Base-by-base conservation (phyloP, 2,888 invertebrate species). In the Proisotoma minuta region DNA sequence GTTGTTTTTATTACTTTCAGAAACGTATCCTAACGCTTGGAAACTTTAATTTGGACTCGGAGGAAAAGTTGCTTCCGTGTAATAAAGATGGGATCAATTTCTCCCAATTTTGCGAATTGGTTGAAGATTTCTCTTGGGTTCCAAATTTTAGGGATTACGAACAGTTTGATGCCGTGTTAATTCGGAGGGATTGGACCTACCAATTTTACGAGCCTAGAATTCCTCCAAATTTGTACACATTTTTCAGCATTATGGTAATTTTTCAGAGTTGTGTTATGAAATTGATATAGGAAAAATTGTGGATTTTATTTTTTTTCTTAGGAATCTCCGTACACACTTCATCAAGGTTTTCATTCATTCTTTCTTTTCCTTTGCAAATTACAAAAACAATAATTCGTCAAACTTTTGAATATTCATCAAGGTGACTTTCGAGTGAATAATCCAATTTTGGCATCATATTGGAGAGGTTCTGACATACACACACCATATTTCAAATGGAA, bases 401-500 rank as follows among this genome's bases (percentile, higher is more conserved):
- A n/a, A n/a, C n/a, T n/a, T n/a, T n/a, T n/a, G n/a, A n/a, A n/a
- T n/a, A n/a, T n/a, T n/a, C n/a, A n/a, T n/a, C 34, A 52, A 28
- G 63, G 56, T n/a, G 63, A 63, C 40, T 52, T 63, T 10, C 18
- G 34, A 2, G 28, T 39, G 4, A 60, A 63, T 18, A 60, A 63
- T 57, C 54, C 63, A 2, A 39, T 63, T n/a, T 28, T 63, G 18
- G 60, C 57, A 0, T 60, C 60, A 5, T 63, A 63, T 39, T 60
- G 57, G 57, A 43, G 63, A 27, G 57, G 60, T 1, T 52, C 52
- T 20, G 63, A 63, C 20, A 48, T 63, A 0, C 12, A 28, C 1
- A 3, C 57, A 23, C 63, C 63, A 3, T 63, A 63, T 39, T 27
- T 39, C 1, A 56, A 63, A 29, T 54, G 23, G n/a, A 20, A 34